These are phyloP conservation scores for Larimichthys crocea DNA, from an alignment of 2,113 vertebrate genomes.

Conservation along the genomic window DNA sequence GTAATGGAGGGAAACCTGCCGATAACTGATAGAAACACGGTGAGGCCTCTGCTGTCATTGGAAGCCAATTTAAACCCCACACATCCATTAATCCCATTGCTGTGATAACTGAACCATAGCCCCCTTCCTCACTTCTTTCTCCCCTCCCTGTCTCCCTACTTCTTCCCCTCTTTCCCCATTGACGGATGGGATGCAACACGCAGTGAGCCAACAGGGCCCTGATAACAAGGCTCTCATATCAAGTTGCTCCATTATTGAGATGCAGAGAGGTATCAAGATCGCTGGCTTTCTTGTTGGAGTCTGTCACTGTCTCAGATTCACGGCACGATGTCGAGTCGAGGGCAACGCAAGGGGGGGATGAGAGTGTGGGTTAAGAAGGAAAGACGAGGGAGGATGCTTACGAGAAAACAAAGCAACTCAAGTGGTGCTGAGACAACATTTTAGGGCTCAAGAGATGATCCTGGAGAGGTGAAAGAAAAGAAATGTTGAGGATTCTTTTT, in stretches of 20 bases:
- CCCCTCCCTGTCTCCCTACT: constrained; percentile 15
- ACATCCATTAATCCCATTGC: constrained; percentile 76
- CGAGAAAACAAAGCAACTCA: constrained; percentile 62
- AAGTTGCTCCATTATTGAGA: constrained; percentile 83
- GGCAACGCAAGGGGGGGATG: constrained; percentile 50
- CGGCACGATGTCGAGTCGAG: constrained; percentile 81
- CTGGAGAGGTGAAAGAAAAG: constrained; percentile 73
- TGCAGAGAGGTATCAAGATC: constrained; percentile 86
- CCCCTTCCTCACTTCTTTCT: constrained; percentile 1
- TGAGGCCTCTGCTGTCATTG: constrained; percentile 67
- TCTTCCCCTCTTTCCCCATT: constrained; percentile 70
- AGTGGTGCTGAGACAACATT: constrained; percentile 81
- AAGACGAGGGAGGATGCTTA: constrained; percentile 42
- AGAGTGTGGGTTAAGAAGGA: constrained; percentile 69
- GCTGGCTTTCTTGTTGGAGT: constrained; percentile 85
- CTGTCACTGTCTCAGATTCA: constrained; percentile 87
- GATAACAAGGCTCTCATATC: constrained; percentile 86
- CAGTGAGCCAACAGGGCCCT: constrained; percentile 77
- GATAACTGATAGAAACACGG: constrained; percentile 71
- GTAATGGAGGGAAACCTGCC: constrained; percentile 57
- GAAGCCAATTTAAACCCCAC: constrained; percentile 74
- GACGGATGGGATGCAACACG: constrained; percentile 87
- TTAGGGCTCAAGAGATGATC: constrained; percentile 81
- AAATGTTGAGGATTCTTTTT: constrained; percentile 29
- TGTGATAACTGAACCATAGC: constrained; percentile 64